phyloP scores from a whole-genome alignment of 2,113 vertebrate species.

The Erythrolamprus reginae region DNA sequence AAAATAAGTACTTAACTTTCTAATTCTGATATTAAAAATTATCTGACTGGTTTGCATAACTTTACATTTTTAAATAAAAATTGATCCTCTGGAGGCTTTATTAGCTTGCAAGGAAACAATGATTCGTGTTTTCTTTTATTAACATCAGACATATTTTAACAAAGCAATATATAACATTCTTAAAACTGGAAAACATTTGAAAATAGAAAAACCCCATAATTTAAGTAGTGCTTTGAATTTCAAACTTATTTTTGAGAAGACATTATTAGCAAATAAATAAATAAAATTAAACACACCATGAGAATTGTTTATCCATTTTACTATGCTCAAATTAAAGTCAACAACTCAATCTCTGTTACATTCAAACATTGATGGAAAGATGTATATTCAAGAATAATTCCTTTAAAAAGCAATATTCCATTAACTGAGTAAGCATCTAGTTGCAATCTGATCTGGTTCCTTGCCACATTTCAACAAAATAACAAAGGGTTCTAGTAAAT shows the following conservation, averaged over 20 bases:
- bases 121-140: neutral
- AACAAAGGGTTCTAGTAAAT: neutral
- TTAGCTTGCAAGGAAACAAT: conserved; percentile 22
- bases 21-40: conserved; percentile 32
- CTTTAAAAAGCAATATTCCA: neutral
- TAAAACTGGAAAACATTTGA: conserved; percentile 31
- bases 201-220: neutral
- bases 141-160: conserved; percentile 9
- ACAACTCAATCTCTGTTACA: neutral
- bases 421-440: neutral
- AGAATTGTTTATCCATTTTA: conserved; percentile 27
- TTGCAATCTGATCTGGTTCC: neutral
- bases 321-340: conserved; percentile 9
- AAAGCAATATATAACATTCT: neutral
- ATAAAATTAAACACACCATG: conserved; percentile 33
- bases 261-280: conserved; percentile 28
- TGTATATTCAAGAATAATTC: neutral
- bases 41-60: conserved; percentile 29
- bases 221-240: conserved; percentile 40
- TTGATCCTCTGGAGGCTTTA: conserved; percentile 7
- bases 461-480: neutral
- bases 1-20: conserved; percentile 23
- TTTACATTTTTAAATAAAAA: neutral
- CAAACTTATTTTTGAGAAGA: neutral
- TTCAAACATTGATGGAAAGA: neutral